Percentiles rank a stretch among this genome's conserved stretches.
Evolutionary conservation across 2,113 vertebrate genomes (phyloP).

Genomic region (Parotia lawesii): DNA sequence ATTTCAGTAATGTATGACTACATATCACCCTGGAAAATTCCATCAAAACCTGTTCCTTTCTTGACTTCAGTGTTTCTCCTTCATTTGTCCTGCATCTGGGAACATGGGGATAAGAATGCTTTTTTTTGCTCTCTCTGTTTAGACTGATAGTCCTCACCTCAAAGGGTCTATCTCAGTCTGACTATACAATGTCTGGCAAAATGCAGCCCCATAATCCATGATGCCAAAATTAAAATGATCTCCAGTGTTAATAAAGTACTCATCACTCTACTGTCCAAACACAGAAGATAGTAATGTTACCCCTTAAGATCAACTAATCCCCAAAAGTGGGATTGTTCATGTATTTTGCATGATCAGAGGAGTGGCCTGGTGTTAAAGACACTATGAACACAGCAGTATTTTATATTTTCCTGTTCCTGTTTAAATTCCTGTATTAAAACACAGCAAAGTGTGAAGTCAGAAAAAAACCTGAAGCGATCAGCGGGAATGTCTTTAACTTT

Average conservation of each 20-base stretch:
- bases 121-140: not conserved
- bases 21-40: not conserved
- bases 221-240: not conserved
- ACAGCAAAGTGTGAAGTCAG: not conserved
- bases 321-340: not conserved
- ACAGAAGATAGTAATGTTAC: not conserved
- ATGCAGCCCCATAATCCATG: not conserved
- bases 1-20: not conserved
- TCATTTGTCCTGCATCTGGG: conserved; percentile 1
- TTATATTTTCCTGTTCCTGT: not conserved
- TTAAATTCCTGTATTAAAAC: not conserved
- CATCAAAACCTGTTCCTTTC: not conserved
- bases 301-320: not conserved
- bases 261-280: not conserved
- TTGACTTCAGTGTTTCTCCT: not conserved
- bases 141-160: not conserved
- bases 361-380: not conserved
- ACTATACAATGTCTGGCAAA: not conserved
- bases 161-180: not conserved
- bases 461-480: not conserved
- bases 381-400: not conserved
- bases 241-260: not conserved
- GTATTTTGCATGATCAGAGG: not conserved
- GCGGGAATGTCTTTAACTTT: conserved; percentile 40
- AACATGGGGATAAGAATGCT: not conserved